phyloP scores from a whole-genome alignment of 1,140 invertebrate species.

The Brachionus angularis region DNA sequence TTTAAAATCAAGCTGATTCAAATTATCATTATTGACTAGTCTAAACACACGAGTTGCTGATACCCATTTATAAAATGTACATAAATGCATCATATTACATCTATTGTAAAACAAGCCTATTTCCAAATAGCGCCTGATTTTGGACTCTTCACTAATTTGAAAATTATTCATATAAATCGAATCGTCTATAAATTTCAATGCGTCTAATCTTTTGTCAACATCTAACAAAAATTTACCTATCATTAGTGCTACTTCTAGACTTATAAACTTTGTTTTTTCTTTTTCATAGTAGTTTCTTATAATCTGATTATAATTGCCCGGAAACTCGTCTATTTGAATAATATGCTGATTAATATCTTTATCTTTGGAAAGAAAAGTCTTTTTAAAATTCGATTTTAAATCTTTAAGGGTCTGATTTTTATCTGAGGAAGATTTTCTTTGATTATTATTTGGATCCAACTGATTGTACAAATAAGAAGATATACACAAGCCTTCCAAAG shows the following conservation, averaged over 20 bases:
- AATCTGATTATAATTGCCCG: slow-evolving; percentile 7
- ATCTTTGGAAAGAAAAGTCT: slow-evolving; percentile 2
- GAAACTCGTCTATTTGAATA: background rate
- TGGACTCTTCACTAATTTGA: background rate
- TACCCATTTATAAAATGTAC: slow-evolving; percentile 14
- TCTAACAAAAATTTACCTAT: slow-evolving; percentile 33
- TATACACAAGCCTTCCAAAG: slow-evolving; percentile 5
- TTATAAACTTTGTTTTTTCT: background rate
- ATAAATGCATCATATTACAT: background rate
- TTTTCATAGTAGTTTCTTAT: background rate
- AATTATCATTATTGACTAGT: background rate
- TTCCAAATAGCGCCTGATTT: slow-evolving; percentile 33
- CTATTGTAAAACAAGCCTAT: slow-evolving; percentile 22
- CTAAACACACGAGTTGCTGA: slow-evolving; percentile 17
- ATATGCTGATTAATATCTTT: background rate
- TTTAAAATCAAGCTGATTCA: background rate
- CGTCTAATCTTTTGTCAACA: background rate
- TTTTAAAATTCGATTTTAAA: background rate
- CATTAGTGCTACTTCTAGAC: slow-evolving; percentile 1
- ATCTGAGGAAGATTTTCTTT: background rate
- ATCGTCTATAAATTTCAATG: background rate
- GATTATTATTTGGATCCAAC: background rate
- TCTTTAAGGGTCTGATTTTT: background rate
- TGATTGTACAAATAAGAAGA: slow-evolving; percentile 27
- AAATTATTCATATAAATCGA: slow-evolving; percentile 24